Percentiles rank a stretch among this genome's conserved stretches.
phyloP scores from a whole-genome alignment of 2,113 vertebrate genomes.

The Ictidomys tridecemlineatus region DNA sequence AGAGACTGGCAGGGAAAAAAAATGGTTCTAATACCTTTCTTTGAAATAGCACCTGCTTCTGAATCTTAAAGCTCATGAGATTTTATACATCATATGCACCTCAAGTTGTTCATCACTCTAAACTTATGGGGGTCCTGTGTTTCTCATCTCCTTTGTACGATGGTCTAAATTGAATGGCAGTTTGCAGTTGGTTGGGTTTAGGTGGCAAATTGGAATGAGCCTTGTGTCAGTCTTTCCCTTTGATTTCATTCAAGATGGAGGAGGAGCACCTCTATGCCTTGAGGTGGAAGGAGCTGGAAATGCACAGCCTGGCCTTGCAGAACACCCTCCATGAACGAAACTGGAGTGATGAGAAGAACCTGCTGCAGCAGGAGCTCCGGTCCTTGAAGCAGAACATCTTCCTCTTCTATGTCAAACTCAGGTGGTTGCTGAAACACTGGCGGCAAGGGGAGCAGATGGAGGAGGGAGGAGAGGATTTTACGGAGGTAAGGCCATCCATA shows the following conservation, averaged over 20 bases:
- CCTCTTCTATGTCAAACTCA: slow-evolving; percentile 96
- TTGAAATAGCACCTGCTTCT: slow-evolving; percentile 1
- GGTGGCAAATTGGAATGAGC: background rate
- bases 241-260: slow-evolving; percentile 88
- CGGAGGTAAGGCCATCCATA: slow-evolving; percentile 88
- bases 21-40: background rate
- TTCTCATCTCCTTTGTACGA: background rate
- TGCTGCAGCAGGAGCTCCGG: slow-evolving; percentile 94
- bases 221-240: slow-evolving; percentile 62
- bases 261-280: slow-evolving; percentile 91
- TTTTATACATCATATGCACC: background rate
- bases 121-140: rapidly evolving
- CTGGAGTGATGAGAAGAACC: slow-evolving; percentile 93
- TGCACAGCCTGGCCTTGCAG: slow-evolving; percentile 93
- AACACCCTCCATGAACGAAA: slow-evolving; percentile 90
- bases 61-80: background rate
- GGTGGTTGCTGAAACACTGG: slow-evolving; percentile 96
- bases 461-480: slow-evolving; percentile 83
- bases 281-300: slow-evolving; percentile 92
- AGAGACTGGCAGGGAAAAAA: background rate
- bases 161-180: background rate
- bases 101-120: background rate
- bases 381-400: slow-evolving; percentile 95
- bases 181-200: background rate
- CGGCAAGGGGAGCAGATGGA: slow-evolving; percentile 90